Evolutionary conservation across 1,140 invertebrate species (phyloP).

Genomic region (Teleogryllus occipitalis): DNA sequence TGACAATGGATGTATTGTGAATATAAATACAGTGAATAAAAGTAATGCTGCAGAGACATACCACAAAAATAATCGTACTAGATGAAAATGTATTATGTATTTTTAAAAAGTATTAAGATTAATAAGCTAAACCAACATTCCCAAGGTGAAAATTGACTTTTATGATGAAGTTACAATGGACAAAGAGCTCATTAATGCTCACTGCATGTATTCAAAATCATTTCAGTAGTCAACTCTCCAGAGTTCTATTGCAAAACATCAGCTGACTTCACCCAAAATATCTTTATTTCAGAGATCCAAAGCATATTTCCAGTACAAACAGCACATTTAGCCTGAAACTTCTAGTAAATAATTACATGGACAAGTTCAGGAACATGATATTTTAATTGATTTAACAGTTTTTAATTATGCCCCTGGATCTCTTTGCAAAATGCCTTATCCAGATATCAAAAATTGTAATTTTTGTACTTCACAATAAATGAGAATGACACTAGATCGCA

Average conservation of each 20-base stretch:
- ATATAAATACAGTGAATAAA: too few species aligned
- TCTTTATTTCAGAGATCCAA: not conserved
- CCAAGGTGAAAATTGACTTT: not conserved
- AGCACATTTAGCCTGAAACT: not conserved
- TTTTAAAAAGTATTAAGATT: not conserved
- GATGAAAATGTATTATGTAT: not conserved
- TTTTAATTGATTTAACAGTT: not conserved
- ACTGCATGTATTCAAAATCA: not conserved
- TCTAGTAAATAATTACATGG: not conserved
- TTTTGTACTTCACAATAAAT: slow-evolving; percentile 1
- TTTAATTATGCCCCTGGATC: not conserved
- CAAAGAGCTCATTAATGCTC: not conserved
- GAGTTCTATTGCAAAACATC: not conserved
- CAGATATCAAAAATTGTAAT: not conserved
- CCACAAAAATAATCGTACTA: not conserved
- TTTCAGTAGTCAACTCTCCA: not conserved
- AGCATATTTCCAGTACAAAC: not conserved
- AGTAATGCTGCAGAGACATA: too few species aligned
- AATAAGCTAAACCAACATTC: not conserved
- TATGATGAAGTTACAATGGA: not conserved
- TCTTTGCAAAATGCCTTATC: not conserved
- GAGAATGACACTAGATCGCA: not conserved
- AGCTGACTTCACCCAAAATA: not conserved
- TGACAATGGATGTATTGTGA: too few species aligned
- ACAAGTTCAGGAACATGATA: not conserved